These are phyloP conservation scores for Drosophila subsilvestris DNA, from an alignment of 2,888 invertebrate genomes.

Conservation along the genomic window DNA sequence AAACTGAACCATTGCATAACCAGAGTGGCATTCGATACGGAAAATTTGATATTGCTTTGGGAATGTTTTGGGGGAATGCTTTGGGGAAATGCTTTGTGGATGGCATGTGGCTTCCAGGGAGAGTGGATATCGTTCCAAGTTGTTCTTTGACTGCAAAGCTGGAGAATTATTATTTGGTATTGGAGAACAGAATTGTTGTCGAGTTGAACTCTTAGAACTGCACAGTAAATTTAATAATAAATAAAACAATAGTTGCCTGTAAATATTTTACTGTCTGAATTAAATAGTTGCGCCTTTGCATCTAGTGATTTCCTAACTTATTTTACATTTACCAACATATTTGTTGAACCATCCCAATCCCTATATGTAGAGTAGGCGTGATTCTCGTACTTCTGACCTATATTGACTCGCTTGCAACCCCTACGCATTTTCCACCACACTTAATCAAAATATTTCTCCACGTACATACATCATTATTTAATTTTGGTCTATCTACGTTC, in stretches of 20 bases:
- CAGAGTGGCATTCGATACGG: slow-evolving; percentile 50
- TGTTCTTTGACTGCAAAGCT: slow-evolving; percentile 6
- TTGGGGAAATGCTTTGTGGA: slow-evolving; percentile 30
- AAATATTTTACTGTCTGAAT: no score
- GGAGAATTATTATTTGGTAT: background rate
- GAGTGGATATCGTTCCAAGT: slow-evolving; percentile 18
- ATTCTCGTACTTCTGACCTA: slow-evolving; percentile 12
- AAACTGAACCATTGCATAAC: slow-evolving; percentile 57
- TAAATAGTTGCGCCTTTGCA: background rate
- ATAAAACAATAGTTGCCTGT: no score
- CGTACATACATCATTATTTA: slow-evolving; percentile 72
- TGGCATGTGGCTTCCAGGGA: slow-evolving; percentile 37
- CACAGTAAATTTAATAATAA: no score
- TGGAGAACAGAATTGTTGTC: background rate
- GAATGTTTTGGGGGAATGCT: slow-evolving; percentile 20
- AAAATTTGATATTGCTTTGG: slow-evolving; percentile 51
- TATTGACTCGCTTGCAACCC: background rate
- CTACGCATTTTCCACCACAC: background rate
- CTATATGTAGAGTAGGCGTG: slow-evolving; percentile 45
- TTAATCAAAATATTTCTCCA: slow-evolving; percentile 74
- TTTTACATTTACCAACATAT: background rate
- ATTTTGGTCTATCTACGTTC: slow-evolving; percentile 8
- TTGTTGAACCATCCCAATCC: background rate
- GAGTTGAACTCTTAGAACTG: no score
- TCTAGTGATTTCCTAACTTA: background rate